Conservation (phyloP, 2,888 invertebrate genomes). For the Tetramorium bicarinatum region DNA sequence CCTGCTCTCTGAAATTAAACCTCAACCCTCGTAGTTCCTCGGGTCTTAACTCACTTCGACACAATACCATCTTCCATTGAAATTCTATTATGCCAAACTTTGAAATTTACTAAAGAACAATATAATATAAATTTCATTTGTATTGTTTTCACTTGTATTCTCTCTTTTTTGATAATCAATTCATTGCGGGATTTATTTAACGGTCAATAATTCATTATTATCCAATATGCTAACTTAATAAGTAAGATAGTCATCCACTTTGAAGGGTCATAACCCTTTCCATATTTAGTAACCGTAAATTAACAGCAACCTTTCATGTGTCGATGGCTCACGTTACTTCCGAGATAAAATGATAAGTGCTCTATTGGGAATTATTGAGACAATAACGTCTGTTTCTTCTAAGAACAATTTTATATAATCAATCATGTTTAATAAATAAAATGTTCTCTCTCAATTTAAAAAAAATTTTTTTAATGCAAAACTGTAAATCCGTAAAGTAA, state of each 20-base stretch:
- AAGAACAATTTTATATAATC: background rate
- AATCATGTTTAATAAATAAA: background rate
- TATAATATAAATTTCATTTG: background rate
- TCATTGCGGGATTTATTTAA: background rate
- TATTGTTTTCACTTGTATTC: background rate
- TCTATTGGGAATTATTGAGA: background rate
- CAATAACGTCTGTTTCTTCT: background rate
- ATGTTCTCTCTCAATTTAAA: background rate
- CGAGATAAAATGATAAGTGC: slow-evolving; percentile 39
- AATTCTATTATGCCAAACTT: slow-evolving; percentile 1
- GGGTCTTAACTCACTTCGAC: slow-evolving; percentile 13
- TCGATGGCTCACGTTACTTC: slow-evolving; percentile 61
- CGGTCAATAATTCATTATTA: background rate
- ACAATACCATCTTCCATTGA: slow-evolving; percentile 8
- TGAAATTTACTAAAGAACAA: background rate
- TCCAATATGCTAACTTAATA: background rate
- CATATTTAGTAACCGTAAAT: slow-evolving; percentile 56
- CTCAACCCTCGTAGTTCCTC: background rate
- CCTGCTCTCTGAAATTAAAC: slow-evolving; percentile 24
- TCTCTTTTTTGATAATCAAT: background rate
- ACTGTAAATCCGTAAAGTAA: background rate
- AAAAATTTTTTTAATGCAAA: slow-evolving; percentile 6
- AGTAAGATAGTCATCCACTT: background rate
- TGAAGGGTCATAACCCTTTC: slow-evolving; percentile 55
- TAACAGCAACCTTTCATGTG: slow-evolving; percentile 70